These are phyloP conservation scores for Tuberolachnus salignus DNA, from an alignment of 2,888 invertebrate species.

Conservation along the genomic window DNA sequence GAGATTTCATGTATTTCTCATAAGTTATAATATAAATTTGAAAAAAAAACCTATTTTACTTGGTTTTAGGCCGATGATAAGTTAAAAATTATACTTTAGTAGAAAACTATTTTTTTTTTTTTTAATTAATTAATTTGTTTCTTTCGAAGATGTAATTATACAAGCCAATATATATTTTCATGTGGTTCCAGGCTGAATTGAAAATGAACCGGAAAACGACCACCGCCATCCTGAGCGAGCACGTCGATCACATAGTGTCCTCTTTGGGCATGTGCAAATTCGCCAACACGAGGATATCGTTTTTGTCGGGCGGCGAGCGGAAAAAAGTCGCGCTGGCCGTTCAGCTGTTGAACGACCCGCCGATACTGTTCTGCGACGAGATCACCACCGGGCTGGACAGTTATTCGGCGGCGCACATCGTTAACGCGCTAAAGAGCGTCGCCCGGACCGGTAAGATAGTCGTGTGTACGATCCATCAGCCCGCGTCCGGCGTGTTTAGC, in stretches of 20 bases:
- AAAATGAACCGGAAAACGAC: slow-evolving; percentile 70
- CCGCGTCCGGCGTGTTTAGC: slow-evolving; percentile 58
- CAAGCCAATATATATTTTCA: slow-evolving; percentile 35
- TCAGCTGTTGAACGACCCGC: slow-evolving; percentile 87
- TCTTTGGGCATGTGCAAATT: slow-evolving; percentile 78
- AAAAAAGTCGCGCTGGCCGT: slow-evolving; percentile 86
- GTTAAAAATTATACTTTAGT: no score
- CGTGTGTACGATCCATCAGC: slow-evolving; percentile 58
- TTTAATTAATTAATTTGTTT: no score
- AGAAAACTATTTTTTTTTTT: no score
- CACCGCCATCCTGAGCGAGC: not conserved
- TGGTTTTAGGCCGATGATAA: no score
- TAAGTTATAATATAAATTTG: no score
- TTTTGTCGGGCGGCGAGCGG: slow-evolving; percentile 87
- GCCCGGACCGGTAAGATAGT: slow-evolving; percentile 62
- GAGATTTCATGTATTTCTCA: no score
- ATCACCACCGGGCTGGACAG: slow-evolving; percentile 93
- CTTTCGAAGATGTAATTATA: no score
- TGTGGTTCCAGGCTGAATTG: slow-evolving; percentile 70
- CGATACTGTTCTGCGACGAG: slow-evolving; percentile 90
- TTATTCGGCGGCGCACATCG: slow-evolving; percentile 82
- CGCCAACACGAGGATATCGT: slow-evolving; percentile 73
- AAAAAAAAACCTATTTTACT: no score
- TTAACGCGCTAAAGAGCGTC: slow-evolving; percentile 72
- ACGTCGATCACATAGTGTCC: slow-evolving; percentile 60